A percentile compares a stretch with the other conserved stretches of the same genome.
Conservation (phyloP, 1,140 invertebrate species). For the Ceratosolen fusciceps region DNA sequence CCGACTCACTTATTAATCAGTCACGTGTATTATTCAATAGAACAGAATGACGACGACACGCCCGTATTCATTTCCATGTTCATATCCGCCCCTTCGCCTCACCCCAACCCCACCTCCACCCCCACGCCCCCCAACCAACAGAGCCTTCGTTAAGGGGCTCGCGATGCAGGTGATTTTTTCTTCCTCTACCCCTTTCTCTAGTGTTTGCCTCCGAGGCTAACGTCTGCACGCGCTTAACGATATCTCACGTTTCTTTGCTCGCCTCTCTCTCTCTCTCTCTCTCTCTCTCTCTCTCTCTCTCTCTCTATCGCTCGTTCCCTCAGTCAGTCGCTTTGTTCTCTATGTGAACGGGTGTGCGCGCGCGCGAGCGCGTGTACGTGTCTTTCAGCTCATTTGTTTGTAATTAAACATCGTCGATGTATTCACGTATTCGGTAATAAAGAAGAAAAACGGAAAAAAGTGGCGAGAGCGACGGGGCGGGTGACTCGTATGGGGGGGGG, state of each 20-base stretch:
- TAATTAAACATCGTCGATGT: not conserved
- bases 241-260: not conserved
- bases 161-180: no score
- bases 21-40: no score
- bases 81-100: no score
- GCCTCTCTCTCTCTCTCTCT: no score
- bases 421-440: conserved; percentile 49
- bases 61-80: no score
- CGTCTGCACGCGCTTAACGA: not conserved
- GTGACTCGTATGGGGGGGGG: conserved; percentile 46
- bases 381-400: not conserved
- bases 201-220: no score
- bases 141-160: no score
- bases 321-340: not conserved
- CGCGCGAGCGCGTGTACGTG: not conserved
- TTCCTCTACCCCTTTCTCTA: not conserved
- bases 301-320: not conserved
- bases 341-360: not conserved
- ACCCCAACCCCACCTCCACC: no score
- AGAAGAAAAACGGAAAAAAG: conserved; percentile 61
- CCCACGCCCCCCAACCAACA: no score
- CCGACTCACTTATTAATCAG: no score
- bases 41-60: no score
- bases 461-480: conserved; percentile 46
- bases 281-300: not conserved